Conservation (phyloP, 2,797 vertebrate genomes). For the Dryobates pubescens region DNA sequence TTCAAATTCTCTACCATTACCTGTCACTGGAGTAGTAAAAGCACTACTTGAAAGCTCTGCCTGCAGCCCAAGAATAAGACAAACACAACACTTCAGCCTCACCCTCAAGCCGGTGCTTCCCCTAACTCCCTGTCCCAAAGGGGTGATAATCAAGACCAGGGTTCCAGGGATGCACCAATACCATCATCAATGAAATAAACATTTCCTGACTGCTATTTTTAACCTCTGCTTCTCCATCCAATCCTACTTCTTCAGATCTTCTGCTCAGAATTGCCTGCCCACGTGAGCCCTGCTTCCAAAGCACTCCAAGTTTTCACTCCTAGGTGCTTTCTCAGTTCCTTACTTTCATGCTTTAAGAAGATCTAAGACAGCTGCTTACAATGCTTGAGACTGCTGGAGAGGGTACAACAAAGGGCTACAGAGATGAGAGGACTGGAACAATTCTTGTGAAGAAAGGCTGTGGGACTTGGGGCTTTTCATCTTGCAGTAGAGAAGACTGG, state of each 20-base stretch:
- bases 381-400: too few species aligned
- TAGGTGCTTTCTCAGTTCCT: background rate
- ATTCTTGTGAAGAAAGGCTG: too few species aligned
- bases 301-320: background rate
- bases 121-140: background rate
- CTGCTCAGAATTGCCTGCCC: background rate
- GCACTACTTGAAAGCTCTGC: background rate
- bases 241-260: background rate
- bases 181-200: background rate
- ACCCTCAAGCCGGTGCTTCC: background rate
- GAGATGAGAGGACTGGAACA: too few species aligned
- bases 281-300: fast-evolving
- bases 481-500: too few species aligned
- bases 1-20: background rate
- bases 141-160: background rate
- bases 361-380: background rate
- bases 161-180: background rate
- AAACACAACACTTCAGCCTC: background rate
- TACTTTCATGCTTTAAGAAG: background rate
- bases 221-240: too few species aligned
- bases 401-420: too few species aligned
- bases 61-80: background rate
- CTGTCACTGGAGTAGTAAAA: background rate
- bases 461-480: too few species aligned
- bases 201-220: background rate